Conservation (phyloP, 2,888 invertebrate species). For the Escarpia spicata region DNA sequence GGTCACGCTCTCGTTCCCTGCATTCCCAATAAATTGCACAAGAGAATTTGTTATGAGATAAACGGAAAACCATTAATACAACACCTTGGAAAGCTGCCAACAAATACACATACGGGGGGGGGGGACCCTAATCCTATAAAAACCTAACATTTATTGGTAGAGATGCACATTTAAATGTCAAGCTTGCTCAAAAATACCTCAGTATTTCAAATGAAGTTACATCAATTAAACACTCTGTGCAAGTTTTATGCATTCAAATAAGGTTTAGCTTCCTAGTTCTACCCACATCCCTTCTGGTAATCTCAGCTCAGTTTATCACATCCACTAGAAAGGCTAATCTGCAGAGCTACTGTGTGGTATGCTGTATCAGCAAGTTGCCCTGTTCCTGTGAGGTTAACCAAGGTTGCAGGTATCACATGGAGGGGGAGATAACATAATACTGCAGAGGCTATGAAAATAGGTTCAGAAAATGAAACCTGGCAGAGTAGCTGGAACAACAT, state of each 20-base stretch:
- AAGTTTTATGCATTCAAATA: background rate
- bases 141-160: background rate
- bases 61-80: background rate
- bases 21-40: background rate
- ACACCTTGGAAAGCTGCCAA: background rate
- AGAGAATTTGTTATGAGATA: background rate
- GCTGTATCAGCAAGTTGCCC: slow-evolving; percentile 10
- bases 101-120: background rate
- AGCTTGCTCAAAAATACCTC: background rate
- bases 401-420: background rate
- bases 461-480: background rate
- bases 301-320: background rate
- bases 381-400: background rate
- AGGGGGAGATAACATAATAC: background rate
- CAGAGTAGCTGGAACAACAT: background rate
- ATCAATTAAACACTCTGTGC: background rate
- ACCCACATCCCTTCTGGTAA: background rate
- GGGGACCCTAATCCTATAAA: background rate
- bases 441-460: background rate
- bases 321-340: background rate
- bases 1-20: background rate
- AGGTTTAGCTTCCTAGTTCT: background rate
- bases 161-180: background rate
- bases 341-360: background rate
- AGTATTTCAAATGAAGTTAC: background rate